Evolutionary conservation across 2,888 invertebrate species (phyloP).

Genomic region (Stenotaenia linearis): DNA sequence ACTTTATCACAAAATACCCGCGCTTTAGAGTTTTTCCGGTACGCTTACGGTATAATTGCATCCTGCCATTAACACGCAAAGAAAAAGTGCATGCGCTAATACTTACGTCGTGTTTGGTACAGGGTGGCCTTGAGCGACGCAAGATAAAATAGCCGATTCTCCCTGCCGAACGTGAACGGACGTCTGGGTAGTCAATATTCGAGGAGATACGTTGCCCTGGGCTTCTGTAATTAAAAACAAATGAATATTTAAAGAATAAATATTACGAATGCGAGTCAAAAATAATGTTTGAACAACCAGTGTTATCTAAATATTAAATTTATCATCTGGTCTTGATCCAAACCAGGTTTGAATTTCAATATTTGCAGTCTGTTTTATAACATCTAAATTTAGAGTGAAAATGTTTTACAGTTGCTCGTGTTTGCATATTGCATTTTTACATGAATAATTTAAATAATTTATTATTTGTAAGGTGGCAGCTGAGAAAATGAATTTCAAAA

Average conservation of each 20-base stretch:
- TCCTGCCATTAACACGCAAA: neutral
- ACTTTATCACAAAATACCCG: neutral
- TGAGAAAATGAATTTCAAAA: neutral
- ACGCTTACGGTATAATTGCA: neutral
- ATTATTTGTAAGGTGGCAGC: neutral
- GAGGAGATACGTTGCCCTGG: constrained; percentile 37
- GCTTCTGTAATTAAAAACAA: constrained; percentile 36
- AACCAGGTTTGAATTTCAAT: no score
- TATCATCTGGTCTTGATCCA: no score
- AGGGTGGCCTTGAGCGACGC: constrained; percentile 53
- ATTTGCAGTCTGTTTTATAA: no score
- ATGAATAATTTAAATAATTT: neutral
- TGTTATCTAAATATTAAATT: no score
- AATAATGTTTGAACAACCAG: no score
- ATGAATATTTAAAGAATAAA: neutral
- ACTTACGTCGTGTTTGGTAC: constrained; percentile 47
- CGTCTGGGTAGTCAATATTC: constrained; percentile 33
- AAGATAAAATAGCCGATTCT: constrained; percentile 54
- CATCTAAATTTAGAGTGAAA: neutral
- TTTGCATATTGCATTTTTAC: no score
- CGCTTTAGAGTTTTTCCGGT: neutral
- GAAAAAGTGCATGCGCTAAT: neutral
- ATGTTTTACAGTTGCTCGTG: neutral
- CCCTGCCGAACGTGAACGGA: constrained; percentile 29
- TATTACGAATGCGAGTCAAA: no score